Evolutionary conservation across 2,113 vertebrate genomes (phyloP).

Genomic region (Rattus rattus): DNA sequence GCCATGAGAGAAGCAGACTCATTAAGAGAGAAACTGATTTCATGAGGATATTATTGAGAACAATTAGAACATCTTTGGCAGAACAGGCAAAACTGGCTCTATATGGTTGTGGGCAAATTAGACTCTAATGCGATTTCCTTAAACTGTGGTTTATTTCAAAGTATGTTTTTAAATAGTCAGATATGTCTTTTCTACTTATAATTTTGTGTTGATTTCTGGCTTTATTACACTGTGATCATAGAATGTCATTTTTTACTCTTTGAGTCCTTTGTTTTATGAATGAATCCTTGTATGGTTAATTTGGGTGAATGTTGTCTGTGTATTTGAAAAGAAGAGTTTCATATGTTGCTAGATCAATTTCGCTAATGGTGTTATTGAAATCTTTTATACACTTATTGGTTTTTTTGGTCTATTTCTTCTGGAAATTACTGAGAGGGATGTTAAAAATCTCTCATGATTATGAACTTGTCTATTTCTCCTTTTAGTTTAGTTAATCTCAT

Average conservation of each 20-base stretch:
- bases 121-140: slow-evolving; percentile 45
- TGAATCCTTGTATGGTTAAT: not conserved
- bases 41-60: not conserved
- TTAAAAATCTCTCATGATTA: slow-evolving; percentile 22
- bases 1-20: not conserved
- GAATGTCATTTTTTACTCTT: slow-evolving; percentile 50
- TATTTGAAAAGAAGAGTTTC: slow-evolving; percentile 37
- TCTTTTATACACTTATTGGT: not conserved
- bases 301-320: slow-evolving; percentile 40
- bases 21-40: not conserved
- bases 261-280: slow-evolving; percentile 37
- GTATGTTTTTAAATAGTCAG: not conserved
- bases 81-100: not conserved
- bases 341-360: not conserved
- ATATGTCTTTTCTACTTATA: not conserved
- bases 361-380: slow-evolving; percentile 28
- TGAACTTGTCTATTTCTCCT: slow-evolving; percentile 40
- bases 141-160: slow-evolving; percentile 49
- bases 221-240: slow-evolving; percentile 37
- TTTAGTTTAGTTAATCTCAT: slow-evolving; percentile 32
- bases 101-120: not conserved
- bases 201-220: slow-evolving; percentile 58
- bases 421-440: not conserved
- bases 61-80: not conserved
- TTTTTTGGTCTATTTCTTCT: slow-evolving; percentile 24